Base-by-base conservation (phyloP, 1,140 invertebrate species). In the Ips nitidus region DNA sequence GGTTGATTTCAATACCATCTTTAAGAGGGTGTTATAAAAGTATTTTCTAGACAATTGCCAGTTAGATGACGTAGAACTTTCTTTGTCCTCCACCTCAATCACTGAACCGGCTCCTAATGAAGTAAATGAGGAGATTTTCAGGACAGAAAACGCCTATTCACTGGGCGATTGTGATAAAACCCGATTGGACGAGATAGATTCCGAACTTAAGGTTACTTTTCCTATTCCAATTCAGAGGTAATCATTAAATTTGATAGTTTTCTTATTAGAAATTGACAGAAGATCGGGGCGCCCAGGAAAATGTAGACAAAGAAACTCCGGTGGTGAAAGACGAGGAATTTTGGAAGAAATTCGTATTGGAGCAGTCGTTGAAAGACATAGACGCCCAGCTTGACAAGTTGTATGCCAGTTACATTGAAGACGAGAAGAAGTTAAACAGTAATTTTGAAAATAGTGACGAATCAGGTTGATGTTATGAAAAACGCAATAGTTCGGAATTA, bases 341-440 rank as follows among this genome's bases (percentile, higher is more conserved):
- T 47, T 64, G 61, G 61, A 67, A 66, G 50, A 7, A 64, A 47
- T 64, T 37, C 41, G 58, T 36, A 7, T 52, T 68, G 7, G 61
- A 68, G 7, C 58, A 53, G 22, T 64, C 66, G 2, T 43, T 72
- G 37, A 72, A 69, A 59, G 71, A 68, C 41, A 72, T 72, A 22
- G 66, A 72, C 57, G 56, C 53, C 1, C 47, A 72, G 47, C 43
- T 72, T 39, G 56, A 67, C 36, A 50, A 47, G 50, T 40, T 72
- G 4, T 62, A 67, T 40, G 55, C 52, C 22, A 68, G 66, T 58
- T 69, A 69, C 52, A 59, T 53, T 38, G 62, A 71, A 63, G 63
- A 71, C n/a, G 70, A 70, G 41, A 40, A 69, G 42, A 42, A 52
- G 68, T 22, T 73, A n/a, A 61, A 41, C 1, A 52, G 38, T 3